A percentile compares a stretch with the other conserved stretches of the same genome.
Conservation (phyloP, 2,888 invertebrate genomes). For the Amitus sp. region DNA sequence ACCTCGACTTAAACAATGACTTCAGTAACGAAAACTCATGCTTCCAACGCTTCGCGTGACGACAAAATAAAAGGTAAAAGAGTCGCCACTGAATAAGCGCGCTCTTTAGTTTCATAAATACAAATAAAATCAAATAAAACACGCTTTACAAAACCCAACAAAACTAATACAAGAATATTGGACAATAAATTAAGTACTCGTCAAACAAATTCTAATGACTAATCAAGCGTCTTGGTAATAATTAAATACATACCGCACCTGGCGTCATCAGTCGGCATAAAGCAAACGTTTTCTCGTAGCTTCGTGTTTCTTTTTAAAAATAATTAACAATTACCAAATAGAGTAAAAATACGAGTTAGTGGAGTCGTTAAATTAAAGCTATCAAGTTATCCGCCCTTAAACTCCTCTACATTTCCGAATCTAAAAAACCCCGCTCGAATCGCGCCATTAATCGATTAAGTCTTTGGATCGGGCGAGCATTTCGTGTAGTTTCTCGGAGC, state of each 20-base stretch:
- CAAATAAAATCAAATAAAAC: slow-evolving; percentile 18
- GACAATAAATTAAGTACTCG: slow-evolving; percentile 63
- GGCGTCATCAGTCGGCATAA: slow-evolving; percentile 22
- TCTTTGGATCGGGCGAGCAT: slow-evolving; percentile 36
- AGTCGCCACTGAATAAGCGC: slow-evolving; percentile 4
- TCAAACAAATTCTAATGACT: slow-evolving; percentile 41
- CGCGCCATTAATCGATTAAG: slow-evolving; percentile 9
- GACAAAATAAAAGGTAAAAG: slow-evolving; percentile 16
- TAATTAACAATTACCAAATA: slow-evolving; percentile 42
- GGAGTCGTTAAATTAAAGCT: slow-evolving; percentile 20
- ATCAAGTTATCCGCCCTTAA: neutral
- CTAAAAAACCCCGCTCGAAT: neutral
- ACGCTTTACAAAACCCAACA: slow-evolving; percentile 17
- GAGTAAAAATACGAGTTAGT: slow-evolving; percentile 28
- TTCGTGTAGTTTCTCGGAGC: slow-evolving; percentile 7
- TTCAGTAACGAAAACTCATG: slow-evolving; percentile 33
- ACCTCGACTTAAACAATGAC: slow-evolving; percentile 22
- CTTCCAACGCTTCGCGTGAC: slow-evolving; percentile 20
- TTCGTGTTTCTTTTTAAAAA: slow-evolving; percentile 28
- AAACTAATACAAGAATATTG: slow-evolving; percentile 10
- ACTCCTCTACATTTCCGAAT: slow-evolving; percentile 10
- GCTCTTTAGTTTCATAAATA: neutral
- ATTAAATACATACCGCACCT: slow-evolving; percentile 26
- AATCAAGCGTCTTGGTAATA: slow-evolving; percentile 39
- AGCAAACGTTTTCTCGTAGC: slow-evolving; percentile 2